A percentile compares a stretch with the other conserved stretches of the same genome.
phyloP scores from a whole-genome alignment of 2,888 invertebrate species.

The Mythimna vitellina region DNA sequence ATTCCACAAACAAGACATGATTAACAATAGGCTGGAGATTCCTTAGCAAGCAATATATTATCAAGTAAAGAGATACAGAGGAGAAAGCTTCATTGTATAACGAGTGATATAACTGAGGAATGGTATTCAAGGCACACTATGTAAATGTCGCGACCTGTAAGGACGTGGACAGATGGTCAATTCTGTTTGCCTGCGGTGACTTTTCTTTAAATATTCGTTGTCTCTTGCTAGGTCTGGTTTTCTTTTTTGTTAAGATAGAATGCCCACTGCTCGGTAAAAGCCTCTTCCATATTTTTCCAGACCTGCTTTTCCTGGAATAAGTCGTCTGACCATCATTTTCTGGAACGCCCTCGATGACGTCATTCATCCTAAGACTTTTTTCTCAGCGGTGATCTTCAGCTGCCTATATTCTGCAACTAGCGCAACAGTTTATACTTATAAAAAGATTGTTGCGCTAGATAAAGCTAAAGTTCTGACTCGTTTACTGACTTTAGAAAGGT shows the following conservation, averaged over 20 bases:
- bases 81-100: slow-evolving; percentile 69
- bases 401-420: neutral
- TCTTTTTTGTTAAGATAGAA: too few relatives aligned
- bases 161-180: slow-evolving; percentile 41
- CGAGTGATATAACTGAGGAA: slow-evolving; percentile 64
- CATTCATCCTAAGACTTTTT: too few relatives aligned
- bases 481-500: neutral
- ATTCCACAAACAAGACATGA: slow-evolving; percentile 17
- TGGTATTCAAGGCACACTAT: slow-evolving; percentile 57
- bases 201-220: too few relatives aligned
- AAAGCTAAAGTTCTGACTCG: neutral
- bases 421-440: neutral
- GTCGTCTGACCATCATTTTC: neutral
- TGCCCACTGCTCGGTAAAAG: too few relatives aligned
- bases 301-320: neutral
- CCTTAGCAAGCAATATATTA: slow-evolving; percentile 29
- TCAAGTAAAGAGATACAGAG: slow-evolving; percentile 47
- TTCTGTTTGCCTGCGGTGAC: neutral
- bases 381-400: neutral
- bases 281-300: too few relatives aligned
- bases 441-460: too few relatives aligned
- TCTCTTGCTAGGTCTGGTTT: too few relatives aligned
- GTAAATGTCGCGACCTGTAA: slow-evolving; percentile 59
- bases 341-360: neutral
- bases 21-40: slow-evolving; percentile 35